A percentile compares a stretch with the other conserved stretches of the same genome.
Evolutionary conservation across 2,797 vertebrate species (phyloP).

Genomic region (Cygnus olor): DNA sequence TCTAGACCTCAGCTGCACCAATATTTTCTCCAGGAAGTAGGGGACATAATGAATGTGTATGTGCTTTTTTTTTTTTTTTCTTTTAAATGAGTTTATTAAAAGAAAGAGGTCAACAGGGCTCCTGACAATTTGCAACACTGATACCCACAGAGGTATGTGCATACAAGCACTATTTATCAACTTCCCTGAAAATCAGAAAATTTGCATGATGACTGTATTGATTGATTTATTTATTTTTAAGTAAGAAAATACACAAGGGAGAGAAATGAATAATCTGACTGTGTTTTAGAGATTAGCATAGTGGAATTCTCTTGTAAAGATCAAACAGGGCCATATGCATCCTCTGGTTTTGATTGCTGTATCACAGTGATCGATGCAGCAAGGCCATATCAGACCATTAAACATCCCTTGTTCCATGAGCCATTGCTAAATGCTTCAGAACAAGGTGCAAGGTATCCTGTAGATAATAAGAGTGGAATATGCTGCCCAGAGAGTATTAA

Average conservation of each 20-base stretch:
- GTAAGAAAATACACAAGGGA: background rate
- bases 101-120: conserved; percentile 4
- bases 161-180: background rate
- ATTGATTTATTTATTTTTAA: conserved; percentile 30
- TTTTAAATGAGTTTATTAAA: conserved; percentile 43
- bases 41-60: conserved; percentile 16
- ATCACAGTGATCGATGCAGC: conserved; percentile 28
- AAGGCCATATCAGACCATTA: conserved; percentile 22
- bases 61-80: background rate
- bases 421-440: conserved; percentile 48
- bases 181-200: conserved; percentile 21
- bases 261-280: background rate
- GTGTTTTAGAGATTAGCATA: conserved; percentile 24
- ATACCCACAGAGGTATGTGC: background rate
- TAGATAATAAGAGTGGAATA: conserved; percentile 37
- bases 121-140: background rate
- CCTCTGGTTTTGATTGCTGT: conserved; percentile 30
- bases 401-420: conserved; percentile 34
- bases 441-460: conserved; percentile 45
- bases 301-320: conserved; percentile 11
- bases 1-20: background rate
- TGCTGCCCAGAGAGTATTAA: conserved; percentile 42
- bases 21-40: conserved; percentile 31
- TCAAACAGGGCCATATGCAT: background rate
- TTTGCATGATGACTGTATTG: background rate